These are phyloP conservation scores for Eumaeus atala DNA, from an alignment of 1,140 invertebrate genomes.

Conservation along the genomic window DNA sequence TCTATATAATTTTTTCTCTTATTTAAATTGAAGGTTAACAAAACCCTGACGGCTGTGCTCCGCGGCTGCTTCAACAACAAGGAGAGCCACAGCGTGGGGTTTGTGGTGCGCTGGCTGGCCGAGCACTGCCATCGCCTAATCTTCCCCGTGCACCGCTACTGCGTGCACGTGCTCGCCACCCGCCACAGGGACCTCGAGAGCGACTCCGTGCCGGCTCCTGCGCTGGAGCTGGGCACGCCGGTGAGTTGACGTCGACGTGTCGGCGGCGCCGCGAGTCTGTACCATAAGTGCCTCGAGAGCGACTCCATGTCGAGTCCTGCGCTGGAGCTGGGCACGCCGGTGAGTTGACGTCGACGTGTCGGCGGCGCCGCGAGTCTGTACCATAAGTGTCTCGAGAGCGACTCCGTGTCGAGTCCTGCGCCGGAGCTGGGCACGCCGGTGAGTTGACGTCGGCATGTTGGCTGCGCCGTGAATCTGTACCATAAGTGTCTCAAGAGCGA, in stretches of 20 bases:
- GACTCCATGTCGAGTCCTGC: conserved; percentile 61
- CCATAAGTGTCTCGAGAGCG: conserved; percentile 79
- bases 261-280: too few relatives aligned
- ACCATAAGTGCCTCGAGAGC: conserved; percentile 79
- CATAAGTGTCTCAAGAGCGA: conserved; percentile 79
- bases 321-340: conserved; percentile 83
- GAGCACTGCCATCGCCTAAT: conserved; percentile 84
- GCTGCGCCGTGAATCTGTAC: too few relatives aligned
- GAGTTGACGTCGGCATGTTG: too few relatives aligned
- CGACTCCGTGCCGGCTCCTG: conserved; percentile 64
- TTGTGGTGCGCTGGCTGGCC: conserved; percentile 86
- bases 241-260: too few relatives aligned
- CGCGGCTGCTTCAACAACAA: conserved; percentile 88
- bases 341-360: too few relatives aligned
- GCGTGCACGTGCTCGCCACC: conserved; percentile 85
- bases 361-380: too few relatives aligned
- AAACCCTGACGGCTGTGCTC: conserved; percentile 81
- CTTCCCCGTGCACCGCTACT: conserved; percentile 83
- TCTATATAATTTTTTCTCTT: not conserved
- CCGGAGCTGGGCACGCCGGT: conserved; percentile 83
- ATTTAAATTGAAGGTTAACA: conserved; percentile 77
- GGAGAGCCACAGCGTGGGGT: conserved; percentile 81
- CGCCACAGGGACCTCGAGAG: conserved; percentile 80
- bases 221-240: conserved; percentile 83
- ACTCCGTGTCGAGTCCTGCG: conserved; percentile 61